These are phyloP conservation scores for Neosalanx taihuensis DNA, from an alignment of 2,797 vertebrate genomes.

Conservation along the genomic window DNA sequence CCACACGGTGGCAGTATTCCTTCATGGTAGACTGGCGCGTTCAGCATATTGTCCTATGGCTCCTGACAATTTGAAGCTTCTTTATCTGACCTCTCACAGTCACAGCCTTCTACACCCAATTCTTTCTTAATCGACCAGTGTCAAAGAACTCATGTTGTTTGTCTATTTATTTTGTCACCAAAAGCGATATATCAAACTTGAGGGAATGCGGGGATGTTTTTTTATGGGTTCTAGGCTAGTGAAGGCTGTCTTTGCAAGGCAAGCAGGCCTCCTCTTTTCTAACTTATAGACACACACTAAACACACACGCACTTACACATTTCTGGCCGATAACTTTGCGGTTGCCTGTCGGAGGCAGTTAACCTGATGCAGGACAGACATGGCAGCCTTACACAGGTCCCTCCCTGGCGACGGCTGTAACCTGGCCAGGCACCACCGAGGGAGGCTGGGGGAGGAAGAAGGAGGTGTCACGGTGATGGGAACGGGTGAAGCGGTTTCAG, in stretches of 20 bases:
- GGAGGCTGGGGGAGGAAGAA: too few species aligned
- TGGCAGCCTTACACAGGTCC: conserved; percentile 32
- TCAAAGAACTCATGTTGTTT: too few species aligned
- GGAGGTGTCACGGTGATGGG: too few species aligned
- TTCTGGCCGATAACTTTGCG: conserved; percentile 79
- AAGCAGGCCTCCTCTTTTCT: conserved; percentile 18
- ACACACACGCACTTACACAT: conserved; percentile 4
- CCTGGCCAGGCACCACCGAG: too few species aligned
- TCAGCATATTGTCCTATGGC: too few species aligned
- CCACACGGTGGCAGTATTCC: conserved; percentile 13
- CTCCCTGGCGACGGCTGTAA: too few species aligned
- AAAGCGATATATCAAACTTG: conserved; percentile 26
- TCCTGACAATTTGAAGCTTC: too few species aligned
- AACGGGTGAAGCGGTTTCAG: too few species aligned
- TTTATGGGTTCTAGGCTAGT: conserved; percentile 16
- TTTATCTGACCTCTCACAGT: too few species aligned
- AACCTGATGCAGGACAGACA: conserved; percentile 80
- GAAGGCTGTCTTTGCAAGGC: conserved; percentile 4
- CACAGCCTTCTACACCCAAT: too few species aligned
- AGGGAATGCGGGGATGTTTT: conserved; percentile 28
- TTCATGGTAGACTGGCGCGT: background rate
- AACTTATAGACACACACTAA: conserved; percentile 8
- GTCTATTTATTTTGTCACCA: background rate
- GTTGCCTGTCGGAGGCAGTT: conserved; percentile 82
- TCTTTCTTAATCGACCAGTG: too few species aligned